phyloP scores from a whole-genome alignment of 2,113 vertebrate genomes.

The Strix aluco region DNA sequence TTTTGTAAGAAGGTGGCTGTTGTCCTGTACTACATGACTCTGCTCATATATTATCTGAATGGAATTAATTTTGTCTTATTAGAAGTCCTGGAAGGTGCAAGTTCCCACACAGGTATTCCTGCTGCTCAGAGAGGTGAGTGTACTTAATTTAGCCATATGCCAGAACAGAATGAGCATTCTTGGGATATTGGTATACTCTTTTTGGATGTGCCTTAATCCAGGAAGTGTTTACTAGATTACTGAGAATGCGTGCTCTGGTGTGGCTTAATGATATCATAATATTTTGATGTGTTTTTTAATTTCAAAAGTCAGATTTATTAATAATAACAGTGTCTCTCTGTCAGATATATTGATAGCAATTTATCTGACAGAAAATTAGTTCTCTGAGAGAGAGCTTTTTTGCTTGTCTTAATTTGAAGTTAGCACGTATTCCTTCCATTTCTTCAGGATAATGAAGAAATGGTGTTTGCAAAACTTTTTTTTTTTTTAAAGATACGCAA shows the following conservation, averaged over 20 bases:
- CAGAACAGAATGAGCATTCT: slow-evolving; percentile 60
- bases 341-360: neutral
- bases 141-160: slow-evolving; percentile 51
- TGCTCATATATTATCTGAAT: slow-evolving; percentile 25
- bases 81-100: slow-evolving; percentile 83
- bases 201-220: slow-evolving; percentile 46
- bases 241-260: slow-evolving; percentile 64
- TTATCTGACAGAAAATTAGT: slow-evolving; percentile 18
- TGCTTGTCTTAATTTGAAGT: slow-evolving; percentile 21
- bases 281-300: neutral
- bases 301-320: neutral
- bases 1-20: neutral
- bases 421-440: slow-evolving; percentile 42
- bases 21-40: slow-evolving; percentile 8
- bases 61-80: slow-evolving; percentile 71
- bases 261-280: slow-evolving; percentile 35
- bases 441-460: slow-evolving; percentile 38
- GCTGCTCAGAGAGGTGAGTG: slow-evolving; percentile 88
- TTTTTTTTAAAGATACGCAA: neutral
- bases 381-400: slow-evolving; percentile 5
- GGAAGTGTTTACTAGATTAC: slow-evolving; percentile 55
- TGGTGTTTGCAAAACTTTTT: neutral
- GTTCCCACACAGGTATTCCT: slow-evolving; percentile 80
- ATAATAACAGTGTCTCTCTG: neutral
- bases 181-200: slow-evolving; percentile 51